These are phyloP conservation scores for Volucella inflata DNA, from an alignment of 2,888 invertebrate genomes.

Conservation along the genomic window DNA sequence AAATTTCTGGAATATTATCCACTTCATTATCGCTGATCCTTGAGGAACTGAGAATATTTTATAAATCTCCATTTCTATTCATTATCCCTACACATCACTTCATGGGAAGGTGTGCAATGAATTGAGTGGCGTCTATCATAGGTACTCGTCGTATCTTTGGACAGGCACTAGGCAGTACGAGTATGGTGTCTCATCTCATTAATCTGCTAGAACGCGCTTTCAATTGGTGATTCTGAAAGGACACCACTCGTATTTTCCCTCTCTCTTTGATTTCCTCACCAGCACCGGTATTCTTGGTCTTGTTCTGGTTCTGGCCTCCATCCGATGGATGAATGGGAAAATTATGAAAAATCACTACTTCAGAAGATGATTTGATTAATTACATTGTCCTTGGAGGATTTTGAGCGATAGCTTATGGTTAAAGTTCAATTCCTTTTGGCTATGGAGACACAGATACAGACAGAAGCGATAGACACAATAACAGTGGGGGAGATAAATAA, in stretches of 20 bases:
- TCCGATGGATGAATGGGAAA: conserved; percentile 14
- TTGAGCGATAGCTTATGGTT: conserved; percentile 73
- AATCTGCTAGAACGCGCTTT: conserved; percentile 55
- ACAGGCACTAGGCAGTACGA: conserved; percentile 1
- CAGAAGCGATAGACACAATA: neutral
- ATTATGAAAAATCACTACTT: conserved; percentile 73
- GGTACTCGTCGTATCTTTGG: neutral
- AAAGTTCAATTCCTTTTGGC: conserved; percentile 64
- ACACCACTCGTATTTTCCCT: conserved; percentile 46
- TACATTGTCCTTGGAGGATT: conserved; percentile 71
- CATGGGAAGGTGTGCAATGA: conserved; percentile 9
- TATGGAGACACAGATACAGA: neutral
- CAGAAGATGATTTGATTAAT: conserved; percentile 73
- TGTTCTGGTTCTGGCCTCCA: conserved; percentile 8
- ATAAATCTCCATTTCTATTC: conserved; percentile 60
- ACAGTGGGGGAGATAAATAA: conserved; percentile 33
- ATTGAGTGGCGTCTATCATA: conserved; percentile 43
- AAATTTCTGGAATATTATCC: conserved; percentile 2
- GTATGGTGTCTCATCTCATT: conserved; percentile 44
- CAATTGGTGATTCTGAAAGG: conserved; percentile 43
- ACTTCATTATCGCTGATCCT: conserved; percentile 6
- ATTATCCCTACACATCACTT: conserved; percentile 43
- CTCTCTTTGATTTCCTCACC: conserved; percentile 17
- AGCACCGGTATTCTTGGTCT: neutral
- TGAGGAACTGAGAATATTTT: conserved; percentile 44